Evolutionary conservation across 2,113 vertebrate genomes (phyloP), one percentile per base, ranked within the genome.

Genomic region (Irena cyanogastra): DNA sequence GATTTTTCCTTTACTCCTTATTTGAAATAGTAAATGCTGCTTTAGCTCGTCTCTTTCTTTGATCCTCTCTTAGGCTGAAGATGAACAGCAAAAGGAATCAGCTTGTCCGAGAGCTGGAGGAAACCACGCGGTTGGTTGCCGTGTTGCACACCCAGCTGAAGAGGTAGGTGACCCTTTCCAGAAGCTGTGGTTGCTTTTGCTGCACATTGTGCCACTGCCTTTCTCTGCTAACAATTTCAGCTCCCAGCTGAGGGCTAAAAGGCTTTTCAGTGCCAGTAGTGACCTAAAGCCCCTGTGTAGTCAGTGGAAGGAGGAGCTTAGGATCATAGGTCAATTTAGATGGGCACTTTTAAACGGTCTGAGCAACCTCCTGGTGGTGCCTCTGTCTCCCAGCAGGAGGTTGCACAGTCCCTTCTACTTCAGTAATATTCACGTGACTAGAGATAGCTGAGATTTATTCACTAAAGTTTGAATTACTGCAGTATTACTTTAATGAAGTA

Each of bases 51-150:
- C 30, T 65, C 23, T 81, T 83, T 76, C 15, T 87, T 76, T 4
- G 41, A 3, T 94, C 35, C 83, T 84, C 76, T 52, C 70, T 33
- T 93, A 99, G 99, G 72, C 83, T 99, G 66, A 98, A 98, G 61
- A 94, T 99, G 70, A 99, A 98, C 96, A 99, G 99, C 96, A 99
- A 97, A 96, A 99, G 99, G 95, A 99, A 98, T 93, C 98, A 99
- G 90, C 97, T 99, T 93, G 98, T 99, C 59, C 97, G 98, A 81
- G 99, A 99, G 93, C 98, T 99, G 95, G 99, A 99, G 96, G 99
- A 99, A 92, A 98, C 98, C 41, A 99, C 99, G 2, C 98, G 98
- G 10, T 95, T 99, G 71, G 98, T 99, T 8, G 97, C 99, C 1
- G 88, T 98, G 24, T 95, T 99, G 49, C 98, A 99, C 56, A 97